Conservation (phyloP, 2,113 vertebrate species). For the Drymodes brunneopygia region DNA sequence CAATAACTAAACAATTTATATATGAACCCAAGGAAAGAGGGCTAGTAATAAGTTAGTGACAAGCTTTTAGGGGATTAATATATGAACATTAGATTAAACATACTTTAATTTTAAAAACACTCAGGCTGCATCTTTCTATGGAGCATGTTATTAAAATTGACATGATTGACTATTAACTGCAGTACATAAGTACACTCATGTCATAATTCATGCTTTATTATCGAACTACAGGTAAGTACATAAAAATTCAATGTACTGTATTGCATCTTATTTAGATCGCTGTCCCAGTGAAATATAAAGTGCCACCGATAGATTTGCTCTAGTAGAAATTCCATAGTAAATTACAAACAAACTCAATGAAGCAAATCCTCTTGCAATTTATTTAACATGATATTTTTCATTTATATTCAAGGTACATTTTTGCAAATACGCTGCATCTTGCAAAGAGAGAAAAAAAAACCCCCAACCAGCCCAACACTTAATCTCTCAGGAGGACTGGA, state of each 20-base stretch:
- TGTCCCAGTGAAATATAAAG: slow-evolving; percentile 19
- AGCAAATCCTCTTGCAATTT: slow-evolving; percentile 25
- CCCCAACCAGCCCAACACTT: not conserved
- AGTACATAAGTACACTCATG: not conserved
- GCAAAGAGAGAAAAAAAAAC: not conserved
- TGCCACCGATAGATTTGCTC: not conserved
- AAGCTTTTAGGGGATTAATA: slow-evolving; percentile 11
- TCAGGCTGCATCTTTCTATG: not conserved
- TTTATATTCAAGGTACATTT: slow-evolving; percentile 12
- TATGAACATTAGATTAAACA: not conserved
- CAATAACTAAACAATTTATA: slow-evolving; percentile 6
- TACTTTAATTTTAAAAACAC: slow-evolving; percentile 18
- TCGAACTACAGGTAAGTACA: slow-evolving; percentile 31
- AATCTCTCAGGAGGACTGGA: not conserved
- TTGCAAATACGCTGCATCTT: not conserved
- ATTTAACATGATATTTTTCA: not conserved
- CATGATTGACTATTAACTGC: slow-evolving; percentile 13
- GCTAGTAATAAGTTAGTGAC: slow-evolving; percentile 8
- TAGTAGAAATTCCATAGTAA: not conserved
- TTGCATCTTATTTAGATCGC: slow-evolving; percentile 12
- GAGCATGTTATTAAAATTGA: slow-evolving; percentile 37
- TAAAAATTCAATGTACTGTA: slow-evolving; percentile 34
- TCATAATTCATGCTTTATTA: slow-evolving; percentile 38
- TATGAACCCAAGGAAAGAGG: not conserved
- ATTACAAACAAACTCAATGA: slow-evolving; percentile 1